phyloP scores from a whole-genome alignment of 2,797 vertebrate species.

The Pantherophis vulpinus region DNA sequence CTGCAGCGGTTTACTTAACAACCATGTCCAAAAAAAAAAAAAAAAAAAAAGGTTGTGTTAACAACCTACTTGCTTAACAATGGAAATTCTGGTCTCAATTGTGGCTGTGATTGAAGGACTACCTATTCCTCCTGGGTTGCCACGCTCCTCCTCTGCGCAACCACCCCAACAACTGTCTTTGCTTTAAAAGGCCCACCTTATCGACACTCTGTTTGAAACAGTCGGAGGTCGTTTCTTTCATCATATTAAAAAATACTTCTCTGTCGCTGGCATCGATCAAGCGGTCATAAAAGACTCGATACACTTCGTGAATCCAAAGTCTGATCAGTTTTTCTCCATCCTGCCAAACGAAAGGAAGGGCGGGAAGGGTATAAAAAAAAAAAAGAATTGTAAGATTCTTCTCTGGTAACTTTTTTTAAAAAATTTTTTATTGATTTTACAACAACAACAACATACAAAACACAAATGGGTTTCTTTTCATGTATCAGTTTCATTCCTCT shows the following conservation, averaged over 20 bases:
- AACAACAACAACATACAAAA: too few relatives aligned
- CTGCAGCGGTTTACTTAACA: too few relatives aligned
- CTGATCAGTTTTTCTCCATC: slow-evolving; percentile 87
- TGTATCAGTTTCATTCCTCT: too few relatives aligned
- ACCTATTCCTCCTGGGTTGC: too few relatives aligned
- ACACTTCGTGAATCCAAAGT: slow-evolving; percentile 93
- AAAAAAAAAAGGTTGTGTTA: too few relatives aligned
- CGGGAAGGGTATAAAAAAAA: not conserved
- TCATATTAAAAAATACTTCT: slow-evolving; percentile 83
- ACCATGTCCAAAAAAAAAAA: too few relatives aligned
- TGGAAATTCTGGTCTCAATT: too few relatives aligned
- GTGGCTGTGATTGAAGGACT: too few relatives aligned
- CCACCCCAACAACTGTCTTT: not conserved
- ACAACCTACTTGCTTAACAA: too few relatives aligned
- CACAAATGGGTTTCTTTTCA: too few relatives aligned
- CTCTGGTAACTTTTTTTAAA: too few relatives aligned
- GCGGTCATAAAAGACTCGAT: slow-evolving; percentile 92
- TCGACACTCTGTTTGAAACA: slow-evolving; percentile 85
- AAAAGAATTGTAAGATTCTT: not conserved
- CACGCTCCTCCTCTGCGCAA: not conserved
- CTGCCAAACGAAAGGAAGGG: slow-evolving; percentile 68
- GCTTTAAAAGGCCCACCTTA: slow-evolving; percentile 67
- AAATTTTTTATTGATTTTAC: too few relatives aligned
- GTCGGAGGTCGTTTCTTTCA: slow-evolving; percentile 79
- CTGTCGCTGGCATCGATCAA: slow-evolving; percentile 84